Base-by-base conservation (phyloP, 2,113 vertebrate genomes). In the Thoracochromis brauschi region DNA sequence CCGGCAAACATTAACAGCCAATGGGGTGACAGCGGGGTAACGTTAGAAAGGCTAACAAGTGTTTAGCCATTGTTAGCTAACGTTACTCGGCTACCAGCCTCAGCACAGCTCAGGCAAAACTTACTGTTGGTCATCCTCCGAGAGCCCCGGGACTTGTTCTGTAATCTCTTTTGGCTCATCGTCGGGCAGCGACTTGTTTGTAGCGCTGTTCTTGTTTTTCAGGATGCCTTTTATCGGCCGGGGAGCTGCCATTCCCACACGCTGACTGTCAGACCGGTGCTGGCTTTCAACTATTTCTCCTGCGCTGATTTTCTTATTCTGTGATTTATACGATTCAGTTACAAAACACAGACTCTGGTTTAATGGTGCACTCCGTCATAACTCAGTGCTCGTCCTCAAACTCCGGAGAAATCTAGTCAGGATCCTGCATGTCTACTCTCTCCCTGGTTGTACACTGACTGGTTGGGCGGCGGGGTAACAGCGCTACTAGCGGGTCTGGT, bases 221-320 rank as follows among this genome's bases (percentile, higher is more conserved):
- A 97, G 85, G 83, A 97, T 97, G 71, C 97, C 96, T 96, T 97
- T 97, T 68, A 97, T 96, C 88, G 96, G 97, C 82, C 96, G 95
- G 73, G 94, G 95, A 93, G 97, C 94, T 95, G 96, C 97, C 97
- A 97, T 97, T 92, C 95, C 95, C 95, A 88, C 90, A 88, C 89
- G 85, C 87, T 90, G 84, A 38, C 91, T 85, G 83, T 84, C 91
- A 87, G 5, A 84, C 81, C 73, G 87, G 81, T 31, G 21, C 58
- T 81, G 63, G 47, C 51, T 82, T 57, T 16, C 7, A n/a, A 71
- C 78, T 85, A 33, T 81, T 85, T 73, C 12, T 42, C 16, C n/a
- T 82, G 9, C 24, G 21, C 9, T 47, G 31, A 17, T 68, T 47
- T 47, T 60, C 3, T 13, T 42, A 49, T 71, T 42, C 12, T 80